phyloP scores from a whole-genome alignment of 2,888 invertebrate genomes.

The Pristionchus exspectatus region DNA sequence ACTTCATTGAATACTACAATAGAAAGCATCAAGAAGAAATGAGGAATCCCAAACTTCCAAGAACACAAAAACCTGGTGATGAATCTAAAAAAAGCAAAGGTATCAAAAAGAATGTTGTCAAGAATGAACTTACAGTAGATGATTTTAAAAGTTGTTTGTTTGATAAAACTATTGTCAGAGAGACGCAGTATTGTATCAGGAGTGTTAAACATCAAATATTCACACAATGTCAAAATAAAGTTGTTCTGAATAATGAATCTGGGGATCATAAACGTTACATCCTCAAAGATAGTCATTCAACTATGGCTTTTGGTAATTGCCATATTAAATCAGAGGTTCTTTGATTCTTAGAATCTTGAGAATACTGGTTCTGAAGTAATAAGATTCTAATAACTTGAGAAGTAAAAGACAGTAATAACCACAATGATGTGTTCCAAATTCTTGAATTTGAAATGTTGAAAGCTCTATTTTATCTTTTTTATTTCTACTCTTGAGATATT shows the following conservation, averaged over 20 bases:
- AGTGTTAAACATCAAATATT: constrained; percentile 55
- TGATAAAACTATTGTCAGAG: constrained; percentile 55
- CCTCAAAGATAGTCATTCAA: constrained; percentile 52
- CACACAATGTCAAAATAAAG: constrained; percentile 55
- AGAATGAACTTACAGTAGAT: neutral
- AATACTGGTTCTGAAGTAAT: too few species aligned
- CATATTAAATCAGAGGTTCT: too few species aligned
- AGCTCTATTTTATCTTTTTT: neutral
- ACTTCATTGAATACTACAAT: constrained; percentile 40
- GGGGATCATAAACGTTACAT: constrained; percentile 55
- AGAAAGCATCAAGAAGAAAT: constrained; percentile 51
- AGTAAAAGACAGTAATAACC: constrained; percentile 52
- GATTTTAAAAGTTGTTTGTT: constrained; percentile 59
- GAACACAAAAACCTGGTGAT: too few species aligned
- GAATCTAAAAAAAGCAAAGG: constrained; percentile 46
- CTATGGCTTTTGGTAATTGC: too few species aligned
- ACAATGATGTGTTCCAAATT: constrained; percentile 50
- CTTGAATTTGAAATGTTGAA: constrained; percentile 52
- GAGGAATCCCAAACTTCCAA: constrained; percentile 67
- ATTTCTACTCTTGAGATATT: constrained; percentile 5
- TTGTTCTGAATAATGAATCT: constrained; percentile 55
- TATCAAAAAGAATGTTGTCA: constrained; percentile 31
- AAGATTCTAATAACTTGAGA: constrained; percentile 24
- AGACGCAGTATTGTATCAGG: constrained; percentile 55
- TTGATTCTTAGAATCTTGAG: too few species aligned